Evolutionary conservation across 2,888 invertebrate species (phyloP), one percentile per base, ranked within the genome.

Genomic region (Hybos culiciformis): DNA sequence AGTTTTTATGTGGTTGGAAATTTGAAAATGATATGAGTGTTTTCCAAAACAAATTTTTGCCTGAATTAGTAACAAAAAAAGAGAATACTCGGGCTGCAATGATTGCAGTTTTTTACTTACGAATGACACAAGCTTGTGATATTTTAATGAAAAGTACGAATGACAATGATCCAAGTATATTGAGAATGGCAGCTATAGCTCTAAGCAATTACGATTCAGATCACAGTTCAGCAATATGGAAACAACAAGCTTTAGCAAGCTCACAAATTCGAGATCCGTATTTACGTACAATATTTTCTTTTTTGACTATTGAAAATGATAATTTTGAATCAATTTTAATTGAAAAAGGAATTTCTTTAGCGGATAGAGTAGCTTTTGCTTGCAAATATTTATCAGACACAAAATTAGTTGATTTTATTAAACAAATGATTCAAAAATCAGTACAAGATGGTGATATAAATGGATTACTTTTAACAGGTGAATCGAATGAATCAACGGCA

Each of bases 321-420:
- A 77, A 74, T 54, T 88, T 80, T 54, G 82, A 84, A 43, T 73
- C 73, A 48, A 81, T 88, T 52, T 67, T 87, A 70, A 79, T 79
- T 57, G 92, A 93, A 65, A 76, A 73, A 33, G 85, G 80, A 37
- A 80, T 94, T 68, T 79, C 83, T 0, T 78, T 94, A 8, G 82
- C 83, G 51, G 92, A 92, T 68, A 74, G 87, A 54, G 80, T 92
- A 41, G 91, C 90, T n/a, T 90, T 92, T 68, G 90, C 91, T 17
- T 82, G 87, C 58, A 78, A 80, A 58, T 92, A 81, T 69, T 70
- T 92, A 20, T 76, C 86, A 2, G 93, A 94, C 67, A 69, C 69
- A 15, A 77, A 83, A 66, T 70, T 94, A 48, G 70, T 75, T 45
- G 85, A 86, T 34, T 93, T 83, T 68, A 71, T 93, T 39, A 77